These are phyloP conservation scores for Patiria miniata DNA, from an alignment of 35 echinoderm and acorn worm species.

Conservation along the genomic window DNA sequence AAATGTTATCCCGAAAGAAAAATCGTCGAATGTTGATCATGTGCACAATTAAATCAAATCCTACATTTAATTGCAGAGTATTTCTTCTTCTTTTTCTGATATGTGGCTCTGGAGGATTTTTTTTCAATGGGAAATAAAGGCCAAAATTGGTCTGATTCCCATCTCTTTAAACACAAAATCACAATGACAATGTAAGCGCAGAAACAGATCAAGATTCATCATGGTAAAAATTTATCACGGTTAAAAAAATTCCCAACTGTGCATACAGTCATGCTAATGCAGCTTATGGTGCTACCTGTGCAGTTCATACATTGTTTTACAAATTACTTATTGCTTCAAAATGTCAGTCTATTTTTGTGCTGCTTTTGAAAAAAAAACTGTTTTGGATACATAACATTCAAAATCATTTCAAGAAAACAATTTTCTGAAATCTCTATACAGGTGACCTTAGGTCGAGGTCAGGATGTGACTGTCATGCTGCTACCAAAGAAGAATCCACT, in stretches of 20 bases:
- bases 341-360: neutral
- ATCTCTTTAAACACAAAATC: too few species aligned
- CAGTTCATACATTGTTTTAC: neutral
- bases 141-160: too few species aligned
- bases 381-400: neutral
- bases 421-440: constrained; percentile 3
- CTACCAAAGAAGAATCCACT: constrained; percentile 74
- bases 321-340: neutral
- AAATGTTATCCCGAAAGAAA: too few species aligned
- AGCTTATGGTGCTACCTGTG: neutral
- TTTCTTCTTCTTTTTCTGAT: too few species aligned
- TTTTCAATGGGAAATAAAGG: too few species aligned
- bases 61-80: neutral
- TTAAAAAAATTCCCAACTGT: neutral
- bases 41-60: neutral
- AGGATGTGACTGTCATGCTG: constrained; percentile 83
- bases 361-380: neutral
- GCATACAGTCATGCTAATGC: neutral
- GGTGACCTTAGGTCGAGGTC: constrained; percentile 88
- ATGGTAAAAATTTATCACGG: too few species aligned
- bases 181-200: too few species aligned
- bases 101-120: too few species aligned
- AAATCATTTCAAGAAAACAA: neutral
- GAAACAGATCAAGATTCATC: neutral
- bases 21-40: neutral